A percentile compares a stretch with the other conserved stretches of the same genome.
These are phyloP conservation scores for Ceratosolen fusciceps DNA, from an alignment of 1,140 invertebrate species.

Conservation along the genomic window DNA sequence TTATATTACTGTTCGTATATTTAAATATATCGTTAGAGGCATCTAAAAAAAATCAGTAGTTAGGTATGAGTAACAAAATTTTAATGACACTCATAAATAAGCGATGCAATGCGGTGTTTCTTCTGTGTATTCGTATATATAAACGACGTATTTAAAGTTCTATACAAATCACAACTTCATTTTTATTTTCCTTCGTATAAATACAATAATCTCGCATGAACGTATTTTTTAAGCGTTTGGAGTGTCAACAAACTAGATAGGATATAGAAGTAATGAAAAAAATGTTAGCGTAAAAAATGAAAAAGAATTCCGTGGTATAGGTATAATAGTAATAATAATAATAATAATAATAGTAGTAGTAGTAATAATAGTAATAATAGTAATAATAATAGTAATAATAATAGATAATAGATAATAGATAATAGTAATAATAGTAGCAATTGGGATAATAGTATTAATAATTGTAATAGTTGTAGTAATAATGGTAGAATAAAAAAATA, in stretches of 20 bases:
- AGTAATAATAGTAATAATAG: background rate
- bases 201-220: constrained; percentile 42
- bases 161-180: constrained; percentile 42
- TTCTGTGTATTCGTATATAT: constrained; percentile 21
- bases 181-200: constrained; percentile 34
- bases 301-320: constrained; percentile 20
- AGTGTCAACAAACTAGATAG: constrained; percentile 25
- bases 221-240: background rate
- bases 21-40: constrained; percentile 27
- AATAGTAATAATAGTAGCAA: background rate
- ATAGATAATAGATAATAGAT: background rate
- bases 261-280: constrained; percentile 12
- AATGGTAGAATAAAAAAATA: constrained; percentile 19
- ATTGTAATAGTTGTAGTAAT: background rate
- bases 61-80: constrained; percentile 48
- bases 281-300: constrained; percentile 17
- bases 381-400: constrained; percentile 5
- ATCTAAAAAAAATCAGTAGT: constrained; percentile 17
- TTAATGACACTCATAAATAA: constrained; percentile 42
- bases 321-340: background rate
- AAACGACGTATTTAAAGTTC: constrained; percentile 31
- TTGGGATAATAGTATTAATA: constrained; percentile 4
- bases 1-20: constrained; percentile 35
- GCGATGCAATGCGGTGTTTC: constrained; percentile 27
- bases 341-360: background rate